Base-by-base conservation (phyloP, 1,140 invertebrate genomes). In the Notospermus geniculatus region DNA sequence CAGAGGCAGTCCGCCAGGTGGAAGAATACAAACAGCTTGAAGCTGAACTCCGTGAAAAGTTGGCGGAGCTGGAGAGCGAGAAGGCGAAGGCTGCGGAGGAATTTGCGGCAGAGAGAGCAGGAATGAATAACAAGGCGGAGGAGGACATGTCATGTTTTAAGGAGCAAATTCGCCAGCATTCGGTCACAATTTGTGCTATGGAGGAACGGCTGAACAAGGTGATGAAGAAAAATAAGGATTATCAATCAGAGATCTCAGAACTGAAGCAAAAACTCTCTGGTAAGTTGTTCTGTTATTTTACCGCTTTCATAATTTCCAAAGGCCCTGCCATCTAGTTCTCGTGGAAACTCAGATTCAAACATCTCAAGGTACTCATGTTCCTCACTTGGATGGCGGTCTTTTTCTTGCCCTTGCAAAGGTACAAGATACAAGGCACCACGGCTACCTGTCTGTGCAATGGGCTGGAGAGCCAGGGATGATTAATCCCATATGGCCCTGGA, bases 121-220 rank as follows among this genome's bases (percentile, higher is more conserved):
- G 63, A 2, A n/a, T 28, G 5, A 43, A 55, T 17, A 65, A 68
- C 30, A 73, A 73, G 36, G 64, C 52, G 7, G 64, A 71, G 27
- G 54, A 62, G 25, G 71, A 81, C 11, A 25, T 77, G 5, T 52
- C 59, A 36, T 59, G 66, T 28, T 76, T 74, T 63, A 80, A 75
- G 54, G 78, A 81, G 61, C 79, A 81, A 63, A 75, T 77, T 9
- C 73, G 71, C 50, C 78, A 80, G 56, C 77, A 81, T 66, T 76
- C 77, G 1, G 72, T 80, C 1, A 82, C 78, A 11, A 80, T 82
- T 39, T 80, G 78, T 65, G 66, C 77, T 50, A 76, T 81, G 77
- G 79, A 82, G 66, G 79, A 80, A 62, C 65, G 76, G 25, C 39
- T 82, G 27, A 67, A 65, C 22, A 80, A 79, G 57, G 60, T 74